phyloP scores from a whole-genome alignment of 2,797 vertebrate genomes.

The Cossypha dichroa region DNA sequence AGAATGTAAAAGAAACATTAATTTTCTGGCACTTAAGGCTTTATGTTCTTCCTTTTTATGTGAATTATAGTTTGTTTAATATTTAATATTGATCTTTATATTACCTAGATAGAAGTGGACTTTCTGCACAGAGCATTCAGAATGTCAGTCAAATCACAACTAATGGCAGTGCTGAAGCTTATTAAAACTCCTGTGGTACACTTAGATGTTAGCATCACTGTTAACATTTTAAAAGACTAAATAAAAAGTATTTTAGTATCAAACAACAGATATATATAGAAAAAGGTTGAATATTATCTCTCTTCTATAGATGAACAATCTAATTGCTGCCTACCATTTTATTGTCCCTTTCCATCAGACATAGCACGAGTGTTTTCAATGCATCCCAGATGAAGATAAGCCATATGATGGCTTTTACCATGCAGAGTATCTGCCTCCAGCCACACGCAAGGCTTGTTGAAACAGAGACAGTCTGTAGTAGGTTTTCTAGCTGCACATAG shows the following conservation, averaged over 20 bases:
- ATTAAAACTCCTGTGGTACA: background rate
- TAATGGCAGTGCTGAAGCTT: constrained; percentile 22
- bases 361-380: background rate
- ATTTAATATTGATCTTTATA: constrained; percentile 2
- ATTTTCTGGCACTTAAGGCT: background rate
- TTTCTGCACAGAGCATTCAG: background rate
- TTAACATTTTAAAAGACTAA: background rate
- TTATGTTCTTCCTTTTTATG: background rate
- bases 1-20: background rate
- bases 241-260: background rate
- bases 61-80: background rate
- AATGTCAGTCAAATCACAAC: background rate
- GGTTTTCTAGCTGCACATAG: background rate
- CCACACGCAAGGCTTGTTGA: background rate
- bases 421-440: background rate
- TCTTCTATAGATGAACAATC: background rate
- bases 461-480: background rate
- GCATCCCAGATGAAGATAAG: background rate
- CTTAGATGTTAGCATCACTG: background rate
- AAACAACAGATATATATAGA: background rate
- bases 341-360: background rate
- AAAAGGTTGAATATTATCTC: background rate
- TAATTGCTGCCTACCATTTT: background rate
- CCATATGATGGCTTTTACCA: background rate
- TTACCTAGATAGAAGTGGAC: background rate